Conservation (phyloP, 2,113 vertebrate species). For the Connochaetes taurinus region DNA sequence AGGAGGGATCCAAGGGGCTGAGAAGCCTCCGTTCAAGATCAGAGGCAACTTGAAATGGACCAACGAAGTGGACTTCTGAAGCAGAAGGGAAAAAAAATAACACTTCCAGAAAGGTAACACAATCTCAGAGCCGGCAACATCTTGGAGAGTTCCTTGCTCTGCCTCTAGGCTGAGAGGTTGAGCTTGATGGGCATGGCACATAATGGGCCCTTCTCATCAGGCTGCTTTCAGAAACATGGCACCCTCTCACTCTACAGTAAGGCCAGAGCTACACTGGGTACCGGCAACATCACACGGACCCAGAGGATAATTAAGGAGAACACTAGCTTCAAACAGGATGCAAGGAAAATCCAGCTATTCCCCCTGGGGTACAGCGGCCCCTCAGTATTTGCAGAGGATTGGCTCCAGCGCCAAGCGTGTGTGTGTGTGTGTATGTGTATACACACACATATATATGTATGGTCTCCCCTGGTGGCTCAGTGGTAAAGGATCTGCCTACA, state of each 20-base stretch:
- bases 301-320: background rate
- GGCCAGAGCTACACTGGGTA: constrained; percentile 31
- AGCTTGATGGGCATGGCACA: constrained; percentile 29
- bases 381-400: background rate
- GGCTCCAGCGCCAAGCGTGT: background rate
- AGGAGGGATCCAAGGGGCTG: constrained; percentile 73
- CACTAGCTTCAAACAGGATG: background rate
- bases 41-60: constrained; percentile 77
- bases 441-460: background rate
- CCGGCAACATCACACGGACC: background rate
- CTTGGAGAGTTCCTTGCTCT: constrained; percentile 59
- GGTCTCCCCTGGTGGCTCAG: background rate
- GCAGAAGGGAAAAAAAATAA: constrained; percentile 29
- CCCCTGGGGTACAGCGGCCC: background rate
- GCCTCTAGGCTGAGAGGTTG: constrained; percentile 59
- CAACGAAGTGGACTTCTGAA: constrained; percentile 69
- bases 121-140: constrained; percentile 51
- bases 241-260: constrained; percentile 37
- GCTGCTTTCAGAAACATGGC: constrained; percentile 55
- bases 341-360: background rate
- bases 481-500: background rate
- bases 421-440: rapidly evolving
- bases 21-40: constrained; percentile 68
- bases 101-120: constrained; percentile 59
- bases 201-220: constrained; percentile 58